A percentile compares a stretch with the other conserved stretches of the same genome.
Evolutionary conservation across 2,888 invertebrate species (phyloP).

Genomic region (Synergus laeviventris): DNA sequence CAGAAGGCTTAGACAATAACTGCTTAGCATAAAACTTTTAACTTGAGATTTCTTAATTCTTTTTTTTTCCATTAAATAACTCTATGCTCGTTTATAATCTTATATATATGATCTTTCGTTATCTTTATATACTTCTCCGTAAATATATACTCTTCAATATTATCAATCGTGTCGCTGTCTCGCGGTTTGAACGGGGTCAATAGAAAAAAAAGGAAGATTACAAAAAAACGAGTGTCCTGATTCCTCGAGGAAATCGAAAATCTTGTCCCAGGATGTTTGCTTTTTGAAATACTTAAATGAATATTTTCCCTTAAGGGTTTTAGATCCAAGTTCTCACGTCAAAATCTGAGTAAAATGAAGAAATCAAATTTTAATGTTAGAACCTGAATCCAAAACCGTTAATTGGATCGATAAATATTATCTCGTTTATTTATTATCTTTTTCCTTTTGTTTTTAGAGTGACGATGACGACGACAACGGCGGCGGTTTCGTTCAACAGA

Average conservation of each 20-base stretch:
- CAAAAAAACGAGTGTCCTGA: constrained; percentile 9
- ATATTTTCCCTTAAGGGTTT: not conserved
- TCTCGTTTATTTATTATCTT: not conserved
- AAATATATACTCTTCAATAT: constrained; percentile 44
- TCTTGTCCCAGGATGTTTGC: not conserved
- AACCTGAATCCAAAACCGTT: not conserved
- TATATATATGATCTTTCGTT: constrained; percentile 53
- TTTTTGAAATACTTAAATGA: not conserved
- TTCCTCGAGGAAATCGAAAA: constrained; percentile 20
- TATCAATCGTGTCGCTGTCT: constrained; percentile 35
- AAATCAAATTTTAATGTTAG: not conserved
- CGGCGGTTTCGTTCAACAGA: constrained; percentile 21
- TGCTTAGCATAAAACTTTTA: constrained; percentile 56
- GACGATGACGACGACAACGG: constrained; percentile 21
- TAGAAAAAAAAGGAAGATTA: constrained; percentile 33
- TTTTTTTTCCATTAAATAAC: constrained; percentile 50
- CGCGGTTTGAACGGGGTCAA: constrained; percentile 21
- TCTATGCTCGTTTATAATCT: constrained; percentile 43
- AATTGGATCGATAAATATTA: not conserved
- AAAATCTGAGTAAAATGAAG: too few relatives aligned
- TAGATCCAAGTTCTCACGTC: too few relatives aligned
- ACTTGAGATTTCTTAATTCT: constrained; percentile 60
- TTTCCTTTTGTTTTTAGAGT: not conserved
- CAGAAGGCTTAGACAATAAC: constrained; percentile 58
- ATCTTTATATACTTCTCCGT: constrained; percentile 47